phyloP scores from a whole-genome alignment of 2,113 vertebrate genomes.

The Peromyscus californicus region DNA sequence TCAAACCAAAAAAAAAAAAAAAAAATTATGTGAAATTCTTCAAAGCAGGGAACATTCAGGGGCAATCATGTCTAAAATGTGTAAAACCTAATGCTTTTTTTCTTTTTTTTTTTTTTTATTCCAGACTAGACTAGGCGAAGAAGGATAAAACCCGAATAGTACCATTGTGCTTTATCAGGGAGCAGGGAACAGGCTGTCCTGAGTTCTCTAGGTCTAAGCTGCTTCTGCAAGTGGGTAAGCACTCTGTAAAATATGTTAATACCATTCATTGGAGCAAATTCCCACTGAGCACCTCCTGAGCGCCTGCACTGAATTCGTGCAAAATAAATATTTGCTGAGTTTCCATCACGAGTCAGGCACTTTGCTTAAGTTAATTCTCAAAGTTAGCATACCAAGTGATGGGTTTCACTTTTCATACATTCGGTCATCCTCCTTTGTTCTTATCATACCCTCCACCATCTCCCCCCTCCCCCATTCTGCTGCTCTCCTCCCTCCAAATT shows the following conservation, averaged over 20 bases:
- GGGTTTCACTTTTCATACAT: neutral
- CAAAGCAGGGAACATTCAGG: neutral
- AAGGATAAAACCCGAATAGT: neutral
- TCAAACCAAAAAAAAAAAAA: neutral
- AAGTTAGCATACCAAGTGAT: neutral
- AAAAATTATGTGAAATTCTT: neutral
- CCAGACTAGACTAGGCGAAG: neutral
- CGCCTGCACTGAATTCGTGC: neutral
- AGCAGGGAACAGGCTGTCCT: neutral
- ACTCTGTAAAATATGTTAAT: slow-evolving; percentile 15
- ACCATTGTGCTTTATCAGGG: neutral
- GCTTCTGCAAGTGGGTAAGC: slow-evolving; percentile 1
- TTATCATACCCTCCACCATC: neutral
- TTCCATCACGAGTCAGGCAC: neutral
- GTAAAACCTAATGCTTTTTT: neutral
- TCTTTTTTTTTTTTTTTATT: slow-evolving; percentile 2
- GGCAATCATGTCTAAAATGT: neutral
- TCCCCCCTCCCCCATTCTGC: neutral
- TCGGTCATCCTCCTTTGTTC: neutral
- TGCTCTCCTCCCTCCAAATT: too few species aligned
- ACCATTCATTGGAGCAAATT: slow-evolving; percentile 42
- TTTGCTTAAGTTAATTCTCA: neutral
- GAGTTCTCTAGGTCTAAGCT: slow-evolving; percentile 38
- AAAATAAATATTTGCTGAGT: neutral
- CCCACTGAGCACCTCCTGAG: neutral